phyloP scores from a whole-genome alignment of 92 coral and sea anemone genomes.

The Siderastrea radians region DNA sequence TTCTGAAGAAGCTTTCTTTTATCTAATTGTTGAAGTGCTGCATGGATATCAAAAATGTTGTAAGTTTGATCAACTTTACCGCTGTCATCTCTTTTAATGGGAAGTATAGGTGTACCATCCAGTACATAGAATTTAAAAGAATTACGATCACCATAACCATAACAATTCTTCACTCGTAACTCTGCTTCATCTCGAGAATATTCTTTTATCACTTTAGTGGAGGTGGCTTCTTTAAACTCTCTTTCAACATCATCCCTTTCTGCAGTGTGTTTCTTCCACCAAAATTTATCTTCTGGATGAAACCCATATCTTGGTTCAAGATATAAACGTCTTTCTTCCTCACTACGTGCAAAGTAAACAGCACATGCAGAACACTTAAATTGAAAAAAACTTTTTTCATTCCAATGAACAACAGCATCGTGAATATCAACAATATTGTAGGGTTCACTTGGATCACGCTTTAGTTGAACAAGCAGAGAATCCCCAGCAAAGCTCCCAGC shows the following conservation, averaged over 20 bases:
- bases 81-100: not conserved
- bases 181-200: conserved; percentile 15
- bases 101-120: not conserved
- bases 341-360: too few species aligned
- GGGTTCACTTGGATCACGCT: too few species aligned
- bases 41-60: too few species aligned
- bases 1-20: not conserved
- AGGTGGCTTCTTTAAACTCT: not conserved
- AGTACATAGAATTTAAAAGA: too few species aligned
- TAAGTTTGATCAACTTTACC: not conserved
- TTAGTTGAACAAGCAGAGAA: not conserved
- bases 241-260: not conserved
- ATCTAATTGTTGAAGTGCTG: not conserved
- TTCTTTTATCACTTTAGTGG: not conserved
- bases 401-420: not conserved
- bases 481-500: conserved; percentile 7
- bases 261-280: not conserved
- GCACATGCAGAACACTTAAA: too few species aligned
- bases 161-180: not conserved
- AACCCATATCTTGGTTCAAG: too few species aligned
- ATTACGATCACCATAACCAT: too few species aligned
- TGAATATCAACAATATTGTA: not conserved
- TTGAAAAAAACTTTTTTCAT: not conserved
- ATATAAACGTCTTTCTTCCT: too few species aligned
- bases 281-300: too few species aligned